A percentile compares a stretch with the other conserved stretches of the same genome.
phyloP scores from a whole-genome alignment of 2,113 vertebrate species.

The Emydocephalus ijimae region DNA sequence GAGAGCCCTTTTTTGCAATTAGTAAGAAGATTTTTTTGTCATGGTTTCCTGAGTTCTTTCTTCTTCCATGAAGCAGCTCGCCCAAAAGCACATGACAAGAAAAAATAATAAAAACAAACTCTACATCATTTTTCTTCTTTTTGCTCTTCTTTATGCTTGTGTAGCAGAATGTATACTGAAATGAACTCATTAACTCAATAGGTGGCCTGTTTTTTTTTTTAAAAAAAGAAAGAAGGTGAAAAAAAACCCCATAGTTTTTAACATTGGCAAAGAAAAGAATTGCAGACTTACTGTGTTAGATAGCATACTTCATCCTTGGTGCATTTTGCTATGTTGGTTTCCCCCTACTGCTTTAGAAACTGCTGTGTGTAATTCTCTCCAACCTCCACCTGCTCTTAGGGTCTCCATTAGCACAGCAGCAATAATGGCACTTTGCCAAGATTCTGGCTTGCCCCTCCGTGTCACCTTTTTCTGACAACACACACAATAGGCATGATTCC shows the following conservation, averaged over 20 bases:
- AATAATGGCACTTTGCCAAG: background rate
- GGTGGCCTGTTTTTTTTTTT: background rate
- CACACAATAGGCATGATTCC: background rate
- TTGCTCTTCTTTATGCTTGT: background rate
- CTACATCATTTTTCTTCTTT: background rate
- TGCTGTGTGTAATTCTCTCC: conserved; percentile 9
- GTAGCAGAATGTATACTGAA: background rate
- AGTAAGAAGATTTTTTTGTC: background rate
- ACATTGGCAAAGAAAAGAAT: background rate
- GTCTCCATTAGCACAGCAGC: background rate
- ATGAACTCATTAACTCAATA: background rate
- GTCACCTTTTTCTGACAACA: background rate
- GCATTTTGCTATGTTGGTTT: background rate
- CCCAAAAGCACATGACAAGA: accelerated
- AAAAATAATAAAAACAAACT: conserved; percentile 13
- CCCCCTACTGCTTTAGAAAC: conserved; percentile 3
- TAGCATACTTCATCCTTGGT: background rate
- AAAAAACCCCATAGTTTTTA: conserved; percentile 19
- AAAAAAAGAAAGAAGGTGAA: background rate
- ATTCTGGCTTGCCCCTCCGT: background rate
- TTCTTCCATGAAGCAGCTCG: background rate
- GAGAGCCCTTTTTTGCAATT: conserved; percentile 36
- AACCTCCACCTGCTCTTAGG: accelerated
- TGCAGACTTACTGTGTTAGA: background rate
- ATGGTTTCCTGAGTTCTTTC: accelerated